A percentile compares a stretch with the other conserved stretches of the same genome.
Evolutionary conservation across 2,113 vertebrate genomes (phyloP).

Genomic region (Pseudonaja textilis): DNA sequence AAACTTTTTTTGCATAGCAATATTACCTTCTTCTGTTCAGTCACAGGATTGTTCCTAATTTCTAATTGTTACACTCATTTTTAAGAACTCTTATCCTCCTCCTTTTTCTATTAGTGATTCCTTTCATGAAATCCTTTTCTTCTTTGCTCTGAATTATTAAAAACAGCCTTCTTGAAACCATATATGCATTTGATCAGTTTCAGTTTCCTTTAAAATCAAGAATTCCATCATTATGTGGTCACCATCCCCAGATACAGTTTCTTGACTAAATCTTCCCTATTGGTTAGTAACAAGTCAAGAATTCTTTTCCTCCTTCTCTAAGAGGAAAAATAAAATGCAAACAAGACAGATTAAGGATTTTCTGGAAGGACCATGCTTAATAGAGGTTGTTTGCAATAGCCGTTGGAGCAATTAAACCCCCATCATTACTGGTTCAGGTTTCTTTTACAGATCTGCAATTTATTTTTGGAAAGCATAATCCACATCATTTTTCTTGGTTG

Average conservation of each 20-base stretch:
- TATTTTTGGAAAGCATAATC: neutral
- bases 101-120: neutral
- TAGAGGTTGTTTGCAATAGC: neutral
- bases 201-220: neutral
- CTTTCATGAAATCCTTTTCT: neutral
- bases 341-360: neutral
- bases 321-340: neutral
- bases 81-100: neutral
- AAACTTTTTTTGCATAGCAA: neutral
- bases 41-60: neutral
- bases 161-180: neutral
- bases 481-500: neutral
- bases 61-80: neutral
- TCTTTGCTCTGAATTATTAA: neutral
- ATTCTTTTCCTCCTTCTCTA: neutral
- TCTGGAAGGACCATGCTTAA: neutral
- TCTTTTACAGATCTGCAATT: neutral
- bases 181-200: neutral
- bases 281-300: neutral
- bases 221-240: neutral
- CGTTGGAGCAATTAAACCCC: neutral
- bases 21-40: neutral
- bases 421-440: neutral
- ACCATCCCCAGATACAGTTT: neutral
- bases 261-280: neutral